A percentile compares a stretch with the other conserved stretches of the same genome.
phyloP scores from a whole-genome alignment of 2,797 vertebrate genomes.

The Lepilemur septentrionalis region DNA sequence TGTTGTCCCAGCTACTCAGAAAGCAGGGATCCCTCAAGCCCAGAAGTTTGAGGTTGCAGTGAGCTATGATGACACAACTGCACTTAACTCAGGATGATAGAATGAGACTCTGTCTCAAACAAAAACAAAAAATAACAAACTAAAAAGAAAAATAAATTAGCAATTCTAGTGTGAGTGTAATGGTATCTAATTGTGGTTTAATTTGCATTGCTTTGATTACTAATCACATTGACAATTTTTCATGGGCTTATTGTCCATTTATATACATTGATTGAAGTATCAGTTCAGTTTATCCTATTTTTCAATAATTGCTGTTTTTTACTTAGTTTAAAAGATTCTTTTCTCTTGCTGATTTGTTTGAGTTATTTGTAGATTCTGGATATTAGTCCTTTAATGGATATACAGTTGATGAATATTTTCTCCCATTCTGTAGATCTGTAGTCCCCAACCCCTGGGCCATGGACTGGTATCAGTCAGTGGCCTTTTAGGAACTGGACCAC shows the following conservation, averaged over 20 bases:
- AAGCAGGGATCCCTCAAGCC: no score
- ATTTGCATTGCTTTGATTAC: not conserved
- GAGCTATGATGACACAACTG: no score
- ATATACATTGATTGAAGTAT: not conserved
- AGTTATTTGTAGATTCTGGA: not conserved
- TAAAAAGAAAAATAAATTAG: no score
- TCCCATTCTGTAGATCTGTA: not conserved
- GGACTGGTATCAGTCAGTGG: no score
- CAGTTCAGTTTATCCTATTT: not conserved
- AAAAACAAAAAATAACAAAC: no score
- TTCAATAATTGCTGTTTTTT: not conserved
- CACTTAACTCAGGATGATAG: no score
- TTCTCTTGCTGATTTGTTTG: not conserved
- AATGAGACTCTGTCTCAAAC: no score
- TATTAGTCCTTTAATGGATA: not conserved
- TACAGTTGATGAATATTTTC: not conserved
- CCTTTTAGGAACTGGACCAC: no score
- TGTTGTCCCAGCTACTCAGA: no score
- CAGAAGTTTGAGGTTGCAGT: no score
- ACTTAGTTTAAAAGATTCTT: not conserved
- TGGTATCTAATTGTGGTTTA: not conserved
- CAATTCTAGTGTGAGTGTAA: not conserved
- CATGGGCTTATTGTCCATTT: not conserved
- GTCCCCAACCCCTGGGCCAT: no score
- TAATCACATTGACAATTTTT: not conserved